phyloP scores from a whole-genome alignment of 1,140 invertebrate genomes.

The Panulirus ornatus region DNA sequence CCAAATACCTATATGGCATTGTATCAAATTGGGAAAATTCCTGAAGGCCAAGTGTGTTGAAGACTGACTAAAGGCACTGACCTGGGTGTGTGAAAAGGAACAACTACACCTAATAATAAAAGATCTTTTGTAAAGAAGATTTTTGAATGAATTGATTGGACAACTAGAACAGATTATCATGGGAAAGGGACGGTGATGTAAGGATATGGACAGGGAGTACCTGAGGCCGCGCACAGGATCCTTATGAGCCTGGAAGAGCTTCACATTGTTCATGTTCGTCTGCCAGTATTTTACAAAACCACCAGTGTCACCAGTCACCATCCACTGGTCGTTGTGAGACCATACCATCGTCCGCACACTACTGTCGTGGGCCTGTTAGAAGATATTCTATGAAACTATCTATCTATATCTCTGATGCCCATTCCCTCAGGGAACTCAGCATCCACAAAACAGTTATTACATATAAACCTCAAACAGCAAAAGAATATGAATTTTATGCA shows the following conservation, averaged over 20 bases:
- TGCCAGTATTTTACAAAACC: constrained; percentile 99
- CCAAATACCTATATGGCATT: neutral
- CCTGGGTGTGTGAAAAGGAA: neutral
- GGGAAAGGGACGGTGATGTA: constrained; percentile 38
- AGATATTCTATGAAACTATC: no score
- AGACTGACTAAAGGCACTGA: neutral
- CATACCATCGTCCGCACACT: constrained; percentile 99
- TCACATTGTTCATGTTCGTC: constrained; percentile 99
- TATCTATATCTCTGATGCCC: no score
- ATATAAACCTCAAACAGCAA: neutral
- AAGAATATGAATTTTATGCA: neutral
- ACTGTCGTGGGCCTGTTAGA: constrained; percentile 94
- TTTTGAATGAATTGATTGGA: neutral
- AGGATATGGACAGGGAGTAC: constrained; percentile 81
- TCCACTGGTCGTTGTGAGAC: constrained; percentile 99
- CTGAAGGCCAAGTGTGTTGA: neutral
- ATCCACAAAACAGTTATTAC: constrained; percentile 75
- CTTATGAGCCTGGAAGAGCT: constrained; percentile 99
- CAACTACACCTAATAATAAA: neutral
- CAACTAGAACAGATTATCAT: neutral
- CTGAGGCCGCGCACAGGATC: constrained; percentile 98
- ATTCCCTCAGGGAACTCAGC: no score
- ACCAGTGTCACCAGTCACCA: constrained; percentile 99
- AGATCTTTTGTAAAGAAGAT: neutral
- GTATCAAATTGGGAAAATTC: neutral